Conservation (phyloP, 1,140 invertebrate genomes). For the Helicoverpa zea region DNA sequence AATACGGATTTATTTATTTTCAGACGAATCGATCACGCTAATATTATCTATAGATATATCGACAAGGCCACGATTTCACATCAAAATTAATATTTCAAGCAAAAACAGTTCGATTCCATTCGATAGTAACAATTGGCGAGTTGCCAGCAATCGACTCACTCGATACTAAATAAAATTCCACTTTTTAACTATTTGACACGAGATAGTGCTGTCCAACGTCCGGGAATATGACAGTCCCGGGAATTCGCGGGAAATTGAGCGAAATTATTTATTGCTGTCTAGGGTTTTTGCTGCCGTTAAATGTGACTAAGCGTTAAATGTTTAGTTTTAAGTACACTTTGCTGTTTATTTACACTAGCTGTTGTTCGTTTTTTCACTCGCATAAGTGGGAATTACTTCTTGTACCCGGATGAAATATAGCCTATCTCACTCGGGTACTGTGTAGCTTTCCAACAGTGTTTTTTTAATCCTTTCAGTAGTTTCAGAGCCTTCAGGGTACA, state of each 20-base stretch:
- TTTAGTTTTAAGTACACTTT: too few species aligned
- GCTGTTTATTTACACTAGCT: too few species aligned
- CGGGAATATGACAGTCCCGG: conserved; percentile 28
- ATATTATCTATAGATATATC: too few species aligned
- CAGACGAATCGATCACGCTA: background rate
- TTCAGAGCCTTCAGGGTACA: too few species aligned
- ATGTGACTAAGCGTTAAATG: too few species aligned
- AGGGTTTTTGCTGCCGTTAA: background rate
- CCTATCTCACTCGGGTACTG: too few species aligned
- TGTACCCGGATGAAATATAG: too few species aligned
- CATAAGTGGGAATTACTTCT: too few species aligned
- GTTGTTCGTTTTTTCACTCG: too few species aligned
- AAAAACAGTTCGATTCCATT: conserved; percentile 1
- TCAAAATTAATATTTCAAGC: conserved; percentile 2
- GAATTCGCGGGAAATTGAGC: conserved; percentile 18
- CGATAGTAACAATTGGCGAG: background rate
- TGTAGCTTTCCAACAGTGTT: too few species aligned
- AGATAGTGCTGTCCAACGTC: conserved; percentile 29
- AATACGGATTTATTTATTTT: background rate
- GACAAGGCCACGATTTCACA: background rate
- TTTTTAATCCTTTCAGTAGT: too few species aligned
- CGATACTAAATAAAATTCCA: conserved; percentile 4
- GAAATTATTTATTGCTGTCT: conserved; percentile 22
- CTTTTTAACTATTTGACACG: conserved; percentile 34
- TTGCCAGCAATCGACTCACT: background rate